Conservation (phyloP, 2,888 invertebrate genomes). For the Corbicula japonica region DNA sequence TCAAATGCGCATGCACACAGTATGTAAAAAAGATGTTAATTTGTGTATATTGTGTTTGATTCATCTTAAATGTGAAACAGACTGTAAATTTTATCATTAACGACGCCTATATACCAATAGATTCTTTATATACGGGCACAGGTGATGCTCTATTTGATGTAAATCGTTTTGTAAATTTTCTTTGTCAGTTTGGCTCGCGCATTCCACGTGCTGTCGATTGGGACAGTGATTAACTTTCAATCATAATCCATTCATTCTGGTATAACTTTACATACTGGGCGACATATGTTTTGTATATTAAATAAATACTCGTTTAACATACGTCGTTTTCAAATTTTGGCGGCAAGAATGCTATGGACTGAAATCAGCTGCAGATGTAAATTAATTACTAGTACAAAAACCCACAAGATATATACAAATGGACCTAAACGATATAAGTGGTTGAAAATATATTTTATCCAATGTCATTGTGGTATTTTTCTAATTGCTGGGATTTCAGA, state of each 20-base stretch:
- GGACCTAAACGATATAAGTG: background rate
- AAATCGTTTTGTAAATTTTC: background rate
- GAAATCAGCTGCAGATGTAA: background rate
- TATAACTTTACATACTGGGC: conserved; percentile 10
- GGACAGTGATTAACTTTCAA: background rate
- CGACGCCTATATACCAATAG: conserved; percentile 2
- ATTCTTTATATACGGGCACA: background rate
- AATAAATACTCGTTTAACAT: conserved; percentile 9
- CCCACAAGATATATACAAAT: background rate
- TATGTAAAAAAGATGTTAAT: conserved; percentile 24
- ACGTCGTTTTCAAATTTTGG: no score
- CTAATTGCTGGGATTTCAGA: no score
- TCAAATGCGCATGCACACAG: background rate
- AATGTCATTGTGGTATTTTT: background rate
- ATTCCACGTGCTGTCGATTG: conserved; percentile 24
- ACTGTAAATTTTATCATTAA: conserved; percentile 10
- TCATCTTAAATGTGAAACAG: conserved; percentile 5
- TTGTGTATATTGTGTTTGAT: conserved; percentile 19
- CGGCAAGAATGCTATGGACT: background rate
- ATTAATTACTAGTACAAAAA: background rate
- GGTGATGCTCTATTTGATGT: conserved; percentile 2
- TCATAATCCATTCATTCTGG: background rate
- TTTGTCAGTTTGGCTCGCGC: conserved; percentile 29
- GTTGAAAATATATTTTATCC: background rate
- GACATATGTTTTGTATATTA: conserved; percentile 25